Conservation (phyloP, 1,140 invertebrate species). For the Cyclina sinensis region DNA sequence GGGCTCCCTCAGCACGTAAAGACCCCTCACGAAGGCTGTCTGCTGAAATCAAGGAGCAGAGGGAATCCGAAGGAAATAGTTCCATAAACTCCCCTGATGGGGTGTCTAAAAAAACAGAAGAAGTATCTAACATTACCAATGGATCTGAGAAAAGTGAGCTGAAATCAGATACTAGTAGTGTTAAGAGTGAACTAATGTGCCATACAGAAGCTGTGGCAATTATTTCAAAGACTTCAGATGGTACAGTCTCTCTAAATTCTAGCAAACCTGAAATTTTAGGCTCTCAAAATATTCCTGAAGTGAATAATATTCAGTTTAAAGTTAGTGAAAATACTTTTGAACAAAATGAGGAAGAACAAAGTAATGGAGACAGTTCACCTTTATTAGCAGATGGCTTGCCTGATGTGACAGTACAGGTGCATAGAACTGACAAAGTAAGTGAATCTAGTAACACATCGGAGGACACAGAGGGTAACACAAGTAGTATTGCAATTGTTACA, state of each 20-base stretch:
- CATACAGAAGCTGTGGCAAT: neutral
- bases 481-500: conserved; percentile 33
- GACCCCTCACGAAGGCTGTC: conserved; percentile 65
- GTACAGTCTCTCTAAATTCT: neutral
- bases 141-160: neutral
- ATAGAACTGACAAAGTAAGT: conserved; percentile 7
- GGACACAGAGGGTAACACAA: conserved; percentile 25
- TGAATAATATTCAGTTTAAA: neutral
- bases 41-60: conserved; percentile 56
- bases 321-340: neutral
- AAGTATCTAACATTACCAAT: neutral
- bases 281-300: no score
- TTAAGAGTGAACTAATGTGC: neutral
- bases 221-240: neutral
- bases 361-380: neutral
- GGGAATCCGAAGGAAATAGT: neutral
- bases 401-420: neutral
- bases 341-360: neutral
- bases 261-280: neutral
- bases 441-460: neutral
- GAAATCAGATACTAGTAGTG: neutral
- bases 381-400: neutral
- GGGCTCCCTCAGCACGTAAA: conserved; percentile 76
- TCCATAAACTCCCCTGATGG: neutral
- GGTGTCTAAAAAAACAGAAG: neutral